phyloP scores from a whole-genome alignment of 1,140 invertebrate species.

The Nasonia longicornis region DNA sequence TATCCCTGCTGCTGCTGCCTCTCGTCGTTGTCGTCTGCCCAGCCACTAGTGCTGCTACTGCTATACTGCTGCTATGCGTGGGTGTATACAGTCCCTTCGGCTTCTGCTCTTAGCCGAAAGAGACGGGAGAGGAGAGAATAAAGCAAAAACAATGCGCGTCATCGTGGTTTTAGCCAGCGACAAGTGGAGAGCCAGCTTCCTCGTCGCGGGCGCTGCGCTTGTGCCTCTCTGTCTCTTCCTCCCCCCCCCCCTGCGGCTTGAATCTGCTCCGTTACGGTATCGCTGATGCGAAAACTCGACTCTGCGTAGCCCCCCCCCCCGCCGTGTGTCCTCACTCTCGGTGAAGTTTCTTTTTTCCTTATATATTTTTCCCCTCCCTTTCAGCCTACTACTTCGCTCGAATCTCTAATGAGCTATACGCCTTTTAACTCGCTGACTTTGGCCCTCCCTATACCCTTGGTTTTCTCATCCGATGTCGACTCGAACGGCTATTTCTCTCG shows the following conservation, averaged over 20 bases:
- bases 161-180: slow-evolving; percentile 6
- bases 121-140: neutral
- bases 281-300: neutral
- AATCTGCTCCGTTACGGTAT: neutral
- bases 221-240: neutral
- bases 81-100: neutral
- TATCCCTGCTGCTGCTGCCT: neutral
- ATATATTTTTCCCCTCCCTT: neutral
- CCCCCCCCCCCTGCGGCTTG: neutral
- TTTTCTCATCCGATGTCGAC: neutral
- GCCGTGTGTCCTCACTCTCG: neutral
- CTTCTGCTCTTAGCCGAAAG: neutral
- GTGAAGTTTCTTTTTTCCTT: neutral
- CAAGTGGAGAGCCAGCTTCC: neutral
- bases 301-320: too few relatives aligned
- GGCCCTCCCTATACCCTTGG: too few relatives aligned
- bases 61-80: neutral
- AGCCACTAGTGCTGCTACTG: too few relatives aligned
- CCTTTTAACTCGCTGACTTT: neutral
- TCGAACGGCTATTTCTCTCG: neutral
- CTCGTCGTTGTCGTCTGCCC: neutral
- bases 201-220: neutral
- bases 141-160: slow-evolving; percentile 16
- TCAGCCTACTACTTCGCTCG: neutral
- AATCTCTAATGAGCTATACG: slow-evolving; percentile 6